Evolutionary conservation across 2,888 invertebrate species (phyloP), one percentile per base, ranked within the genome.

Genomic region (Drosophila cognata): DNA sequence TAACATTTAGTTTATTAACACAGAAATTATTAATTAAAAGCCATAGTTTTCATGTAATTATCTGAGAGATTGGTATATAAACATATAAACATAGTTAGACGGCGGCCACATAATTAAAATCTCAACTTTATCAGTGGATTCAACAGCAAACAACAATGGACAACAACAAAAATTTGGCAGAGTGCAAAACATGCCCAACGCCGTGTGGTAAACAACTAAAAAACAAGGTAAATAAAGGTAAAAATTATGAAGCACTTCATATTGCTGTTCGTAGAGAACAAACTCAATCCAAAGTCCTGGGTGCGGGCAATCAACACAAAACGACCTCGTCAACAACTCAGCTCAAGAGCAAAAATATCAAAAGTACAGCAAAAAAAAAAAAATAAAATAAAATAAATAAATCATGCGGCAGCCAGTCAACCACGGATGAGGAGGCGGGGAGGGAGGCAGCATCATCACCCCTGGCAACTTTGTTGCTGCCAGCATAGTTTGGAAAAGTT

Each of bases 221-320:
- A 81, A 83, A 77, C 82, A 84, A 77, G 84, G 82, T 78, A 79
- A 82, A 89, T 84, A 89, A 84, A 80, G 84, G 89, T 80, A 87
- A 73, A 86, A 86, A 84, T 87, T 89, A 89, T 86, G 82, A 84
- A 89, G 89, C 84, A 86, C 89, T 85, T 89, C 88, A 87, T 85
- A 82, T 76, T 76, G 70, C 67, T 67, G 78, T 68, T 71, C 68
- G 48, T 71, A 59, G 77, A 81, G 65, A 72, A 65, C 71, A 76
- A 83, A 81, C 79, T 71, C 84, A 81, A 86, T 74, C 87, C 81
- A 68, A 84, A 84, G 73, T 72, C 56, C 57, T 60, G 68, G 69
- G 75, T 73, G 75, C 72, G 77, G 79, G 88, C 84, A 89, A 87
- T 87, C 88, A 87, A 84, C 86, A 84, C 89, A 87, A 86, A 89